phyloP scores from a whole-genome alignment of 2,888 invertebrate genomes.

The Bellardia bayeri region DNA sequence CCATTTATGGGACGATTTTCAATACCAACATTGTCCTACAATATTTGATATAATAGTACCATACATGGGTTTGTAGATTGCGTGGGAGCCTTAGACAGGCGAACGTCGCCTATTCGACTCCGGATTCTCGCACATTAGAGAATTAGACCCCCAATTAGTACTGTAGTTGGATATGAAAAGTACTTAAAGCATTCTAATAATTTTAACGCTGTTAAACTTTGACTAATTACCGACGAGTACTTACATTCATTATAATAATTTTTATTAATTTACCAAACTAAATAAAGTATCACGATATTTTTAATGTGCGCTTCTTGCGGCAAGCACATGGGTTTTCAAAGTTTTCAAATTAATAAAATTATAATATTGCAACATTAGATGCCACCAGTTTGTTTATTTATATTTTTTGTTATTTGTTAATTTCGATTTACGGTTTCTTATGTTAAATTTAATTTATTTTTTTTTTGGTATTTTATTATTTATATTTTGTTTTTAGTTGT shows the following conservation, averaged over 20 bases:
- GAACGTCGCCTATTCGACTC: no score
- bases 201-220: not conserved
- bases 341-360: slow-evolving; percentile 5
- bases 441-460: not conserved
- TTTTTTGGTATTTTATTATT: slow-evolving; percentile 3
- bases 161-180: no score
- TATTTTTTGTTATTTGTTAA: not conserved
- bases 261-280: slow-evolving; percentile 21
- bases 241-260: slow-evolving; percentile 63
- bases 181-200: not conserved
- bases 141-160: no score
- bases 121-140: no score
- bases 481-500: slow-evolving; percentile 35
- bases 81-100: no score
- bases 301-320: slow-evolving; percentile 1
- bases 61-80: no score
- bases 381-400: slow-evolving; percentile 16
- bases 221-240: slow-evolving; percentile 25
- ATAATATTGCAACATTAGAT: slow-evolving; percentile 44
- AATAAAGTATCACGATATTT: slow-evolving; percentile 34
- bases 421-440: slow-evolving; percentile 2
- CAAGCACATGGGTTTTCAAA: not conserved
- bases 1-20: no score
- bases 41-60: no score
- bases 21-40: no score